phyloP scores from a whole-genome alignment of 2,888 invertebrate genomes.

The Lathronympha strigana region DNA sequence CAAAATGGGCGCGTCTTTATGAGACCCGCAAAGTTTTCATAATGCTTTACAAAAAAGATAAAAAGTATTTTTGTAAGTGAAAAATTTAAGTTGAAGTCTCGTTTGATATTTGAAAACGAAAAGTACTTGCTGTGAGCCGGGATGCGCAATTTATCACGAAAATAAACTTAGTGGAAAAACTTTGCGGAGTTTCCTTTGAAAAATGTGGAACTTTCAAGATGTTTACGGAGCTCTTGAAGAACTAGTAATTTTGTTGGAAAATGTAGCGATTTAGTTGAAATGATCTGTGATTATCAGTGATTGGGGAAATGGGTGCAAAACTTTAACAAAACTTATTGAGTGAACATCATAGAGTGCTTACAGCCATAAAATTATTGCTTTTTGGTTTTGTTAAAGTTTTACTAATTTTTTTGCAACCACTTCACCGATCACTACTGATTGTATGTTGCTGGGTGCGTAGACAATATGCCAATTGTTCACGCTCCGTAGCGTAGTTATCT shows the following conservation, averaged over 20 bases:
- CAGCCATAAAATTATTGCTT: too few species aligned
- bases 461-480: too few species aligned
- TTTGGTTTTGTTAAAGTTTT: too few species aligned
- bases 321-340: too few species aligned
- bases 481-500: too few species aligned
- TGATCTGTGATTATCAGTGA: background rate
- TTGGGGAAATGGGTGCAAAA: too few species aligned
- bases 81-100: slow-evolving; percentile 21
- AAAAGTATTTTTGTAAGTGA: slow-evolving; percentile 12
- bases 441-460: too few species aligned
- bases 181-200: slow-evolving; percentile 18
- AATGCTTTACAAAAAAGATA: slow-evolving; percentile 13
- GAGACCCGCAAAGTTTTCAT: slow-evolving; percentile 14
- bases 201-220: slow-evolving; percentile 25
- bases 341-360: too few species aligned
- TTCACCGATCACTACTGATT: too few species aligned
- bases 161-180: slow-evolving; percentile 36
- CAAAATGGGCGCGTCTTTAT: slow-evolving; percentile 1
- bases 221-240: slow-evolving; percentile 9
- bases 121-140: slow-evolving; percentile 18
- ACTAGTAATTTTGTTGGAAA: background rate
- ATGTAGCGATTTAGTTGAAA: background rate
- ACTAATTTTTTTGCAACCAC: too few species aligned
- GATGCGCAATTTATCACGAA: slow-evolving; percentile 35
- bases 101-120: slow-evolving; percentile 29